Evolutionary conservation across 2,888 invertebrate species (phyloP).

Genomic region (Drosophila sordidapex): DNA sequence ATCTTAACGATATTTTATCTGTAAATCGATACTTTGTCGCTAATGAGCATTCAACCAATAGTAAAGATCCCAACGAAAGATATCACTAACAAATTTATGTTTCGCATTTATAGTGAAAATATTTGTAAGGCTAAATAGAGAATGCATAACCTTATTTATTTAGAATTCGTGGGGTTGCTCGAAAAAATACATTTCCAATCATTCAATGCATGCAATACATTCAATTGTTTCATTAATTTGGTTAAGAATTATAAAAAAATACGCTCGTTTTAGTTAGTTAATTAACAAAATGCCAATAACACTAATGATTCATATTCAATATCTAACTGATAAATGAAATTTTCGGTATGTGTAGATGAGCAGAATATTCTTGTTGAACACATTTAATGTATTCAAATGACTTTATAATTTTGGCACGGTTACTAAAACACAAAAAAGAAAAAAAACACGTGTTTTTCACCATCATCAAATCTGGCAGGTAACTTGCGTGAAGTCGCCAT

Average conservation of each 20-base stretch:
- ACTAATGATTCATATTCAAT: constrained; percentile 16
- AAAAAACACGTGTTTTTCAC: neutral
- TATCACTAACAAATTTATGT: neutral
- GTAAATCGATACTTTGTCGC: neutral
- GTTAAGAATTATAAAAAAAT: neutral
- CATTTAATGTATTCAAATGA: neutral
- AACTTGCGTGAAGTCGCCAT: constrained; percentile 15
- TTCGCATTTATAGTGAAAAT: neutral
- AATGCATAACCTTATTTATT: constrained; percentile 35
- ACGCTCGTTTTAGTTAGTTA: neutral
- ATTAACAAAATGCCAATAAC: constrained; percentile 11
- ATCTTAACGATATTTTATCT: neutral
- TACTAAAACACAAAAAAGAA: neutral
- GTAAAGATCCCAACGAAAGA: neutral
- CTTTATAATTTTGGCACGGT: neutral
- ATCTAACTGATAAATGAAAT: neutral
- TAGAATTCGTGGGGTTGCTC: constrained; percentile 18
- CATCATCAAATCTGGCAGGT: neutral
- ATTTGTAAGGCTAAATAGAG: neutral
- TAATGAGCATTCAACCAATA: neutral
- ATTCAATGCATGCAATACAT: neutral
- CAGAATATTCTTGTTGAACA: neutral
- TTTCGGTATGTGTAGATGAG: neutral
- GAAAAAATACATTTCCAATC: constrained; percentile 46
- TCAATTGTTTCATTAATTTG: too few relatives aligned